Evolutionary conservation across 1,140 invertebrate species (phyloP).

Genomic region (Globodera ellingtonae): DNA sequence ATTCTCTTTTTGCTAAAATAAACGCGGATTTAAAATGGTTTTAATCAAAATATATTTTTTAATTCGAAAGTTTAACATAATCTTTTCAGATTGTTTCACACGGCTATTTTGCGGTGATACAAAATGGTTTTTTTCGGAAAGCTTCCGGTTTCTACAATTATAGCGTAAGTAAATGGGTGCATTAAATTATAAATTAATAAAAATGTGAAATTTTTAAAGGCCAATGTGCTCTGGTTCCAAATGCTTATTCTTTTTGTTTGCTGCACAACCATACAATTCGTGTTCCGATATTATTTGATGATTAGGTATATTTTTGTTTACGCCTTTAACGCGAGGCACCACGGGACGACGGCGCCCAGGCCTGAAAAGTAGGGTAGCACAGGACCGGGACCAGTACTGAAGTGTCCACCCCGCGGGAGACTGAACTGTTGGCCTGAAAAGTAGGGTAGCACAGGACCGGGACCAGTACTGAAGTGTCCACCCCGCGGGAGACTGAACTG

Average conservation of each 20-base stretch:
- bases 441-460: too few species aligned
- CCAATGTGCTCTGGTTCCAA: constrained; percentile 24
- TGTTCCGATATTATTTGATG: constrained; percentile 25
- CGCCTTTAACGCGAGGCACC: too few species aligned
- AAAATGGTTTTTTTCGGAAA: constrained; percentile 16
- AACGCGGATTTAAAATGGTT: neutral
- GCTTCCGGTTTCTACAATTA: constrained; percentile 15
- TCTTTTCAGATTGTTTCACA: constrained; percentile 8
- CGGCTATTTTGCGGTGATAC: constrained; percentile 18
- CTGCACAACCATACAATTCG: constrained; percentile 23
- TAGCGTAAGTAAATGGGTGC: neutral
- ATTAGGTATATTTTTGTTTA: constrained; percentile 1
- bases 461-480: too few species aligned
- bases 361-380: too few species aligned
- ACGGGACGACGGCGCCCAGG: too few species aligned
- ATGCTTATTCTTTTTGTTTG: constrained; percentile 24
- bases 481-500: too few species aligned
- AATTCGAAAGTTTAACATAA: neutral
- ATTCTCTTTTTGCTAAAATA: too few species aligned
- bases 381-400: too few species aligned
- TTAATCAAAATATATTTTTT: constrained; percentile 2
- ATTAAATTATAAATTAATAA: too few species aligned
- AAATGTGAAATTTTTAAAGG: neutral
- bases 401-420: too few species aligned
- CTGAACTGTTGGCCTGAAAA: too few species aligned